phyloP scores from a whole-genome alignment of 1,140 invertebrate species.

The Agrilus planipennis region DNA sequence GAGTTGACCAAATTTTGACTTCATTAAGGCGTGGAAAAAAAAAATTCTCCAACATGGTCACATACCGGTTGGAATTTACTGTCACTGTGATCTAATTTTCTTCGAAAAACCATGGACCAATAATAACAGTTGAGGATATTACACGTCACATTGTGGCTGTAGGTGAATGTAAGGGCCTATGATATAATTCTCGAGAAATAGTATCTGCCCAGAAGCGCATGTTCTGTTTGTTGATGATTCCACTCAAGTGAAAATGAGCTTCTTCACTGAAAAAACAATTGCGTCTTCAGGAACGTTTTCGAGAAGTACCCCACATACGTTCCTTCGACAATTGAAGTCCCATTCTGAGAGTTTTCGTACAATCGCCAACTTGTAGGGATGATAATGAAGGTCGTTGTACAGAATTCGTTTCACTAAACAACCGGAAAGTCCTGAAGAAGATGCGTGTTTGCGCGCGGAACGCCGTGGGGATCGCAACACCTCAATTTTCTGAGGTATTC shows the following conservation, averaged over 20 bases:
- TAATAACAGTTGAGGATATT: slow-evolving; percentile 13
- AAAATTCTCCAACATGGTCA: neutral
- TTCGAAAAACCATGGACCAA: slow-evolving; percentile 16
- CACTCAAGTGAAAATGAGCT: slow-evolving; percentile 15
- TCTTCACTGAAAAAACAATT: slow-evolving; percentile 8
- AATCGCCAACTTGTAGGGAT: slow-evolving; percentile 1
- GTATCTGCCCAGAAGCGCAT: slow-evolving; percentile 12
- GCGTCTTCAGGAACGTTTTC: neutral
- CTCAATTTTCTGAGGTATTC: too few species aligned
- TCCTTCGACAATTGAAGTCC: neutral
- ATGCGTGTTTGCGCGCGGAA: slow-evolving; percentile 1
- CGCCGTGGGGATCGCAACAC: neutral
- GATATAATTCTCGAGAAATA: slow-evolving; percentile 16
- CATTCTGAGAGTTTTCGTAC: neutral
- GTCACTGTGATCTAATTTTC: slow-evolving; percentile 4
- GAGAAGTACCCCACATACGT: neutral
- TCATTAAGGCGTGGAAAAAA: too few species aligned
- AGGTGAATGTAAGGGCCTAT: slow-evolving; percentile 22
- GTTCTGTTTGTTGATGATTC: slow-evolving; percentile 17
- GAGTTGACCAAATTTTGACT: too few species aligned
- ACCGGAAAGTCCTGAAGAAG: neutral
- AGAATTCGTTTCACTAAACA: neutral
- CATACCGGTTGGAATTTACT: slow-evolving; percentile 1
- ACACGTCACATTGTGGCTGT: slow-evolving; percentile 27
- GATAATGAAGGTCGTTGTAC: neutral